Evolutionary conservation across 2,797 vertebrate species (phyloP), one percentile per base, ranked within the genome.

Genomic region (Yasuhikotakia modesta): DNA sequence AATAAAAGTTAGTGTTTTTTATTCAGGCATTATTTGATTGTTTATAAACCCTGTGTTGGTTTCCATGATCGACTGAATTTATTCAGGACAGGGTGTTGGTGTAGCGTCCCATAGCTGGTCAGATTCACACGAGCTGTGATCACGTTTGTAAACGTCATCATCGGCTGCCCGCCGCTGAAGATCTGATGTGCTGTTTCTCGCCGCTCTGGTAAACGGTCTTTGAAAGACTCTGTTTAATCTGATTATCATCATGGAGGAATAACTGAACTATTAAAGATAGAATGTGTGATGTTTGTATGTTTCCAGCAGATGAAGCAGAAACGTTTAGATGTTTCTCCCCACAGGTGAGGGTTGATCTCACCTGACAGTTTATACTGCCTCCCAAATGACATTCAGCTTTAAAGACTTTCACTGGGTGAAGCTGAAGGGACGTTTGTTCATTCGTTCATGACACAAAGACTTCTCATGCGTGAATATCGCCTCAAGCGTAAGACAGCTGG

Each of bases 71-170:
- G n/a, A n/a, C n/a, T n/a, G n/a, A n/a, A n/a, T n/a, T n/a, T n/a
- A n/a, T n/a, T n/a, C n/a, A n/a, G n/a, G n/a, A 69, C 53, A 35
- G 65, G 64, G 17, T 76, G 74, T 60, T 76, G 53, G 65, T 60
- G 46, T 74, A 55, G 65, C 67, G 63, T 60, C 63, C n/a, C 52
- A 27, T 3, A 21, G 24, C 50, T 13, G 64, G 67, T 43, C 53
- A 46, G 57, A 63, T 19, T 11, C 5, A 35, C 67, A 78, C 11
- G 50, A 63, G 55, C 39, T 16, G 27, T 76, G 60, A 69, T 76
- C 58, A 69, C 24, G 69, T 50, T 61, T 52, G 69, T 43, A 61
- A 69, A 53, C 74, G 30, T 24, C 22, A 4, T 22, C 11, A 27
- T 46, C 21, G 64, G 19, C 73, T 66, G 21, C 10, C 50, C 58